Conservation (phyloP, 2,113 vertebrate species). For the Coptodon bakossiorum region DNA sequence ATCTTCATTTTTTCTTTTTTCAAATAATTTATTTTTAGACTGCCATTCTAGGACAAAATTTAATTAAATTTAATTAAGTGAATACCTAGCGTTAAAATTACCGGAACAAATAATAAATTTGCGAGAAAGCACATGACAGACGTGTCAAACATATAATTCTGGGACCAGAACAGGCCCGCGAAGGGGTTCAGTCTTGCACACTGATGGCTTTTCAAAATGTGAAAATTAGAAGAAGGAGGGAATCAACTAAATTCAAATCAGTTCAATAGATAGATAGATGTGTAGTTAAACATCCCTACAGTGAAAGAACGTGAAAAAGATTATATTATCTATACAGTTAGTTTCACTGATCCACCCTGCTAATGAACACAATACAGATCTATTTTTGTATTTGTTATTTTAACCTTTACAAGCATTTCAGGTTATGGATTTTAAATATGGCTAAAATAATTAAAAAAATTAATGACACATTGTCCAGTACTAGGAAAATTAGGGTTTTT, state of each 20-base stretch:
- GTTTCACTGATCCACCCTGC: not conserved
- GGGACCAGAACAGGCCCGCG: not conserved
- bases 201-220: not conserved
- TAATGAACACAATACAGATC: not conserved
- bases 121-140: not conserved
- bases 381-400: not conserved
- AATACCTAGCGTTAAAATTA: not conserved
- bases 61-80: not conserved
- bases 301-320: not conserved
- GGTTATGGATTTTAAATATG: not conserved
- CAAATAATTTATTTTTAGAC: not conserved
- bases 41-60: not conserved
- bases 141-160: not conserved
- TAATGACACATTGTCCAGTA: not conserved
- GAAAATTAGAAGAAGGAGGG: not conserved
- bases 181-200: not conserved
- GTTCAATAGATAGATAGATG: not conserved
- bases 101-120: not conserved
- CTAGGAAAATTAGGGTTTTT: not conserved
- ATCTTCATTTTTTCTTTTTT: not conserved
- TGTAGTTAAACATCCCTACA: not conserved
- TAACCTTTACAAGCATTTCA: not conserved
- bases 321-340: not conserved
- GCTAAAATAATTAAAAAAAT: accelerated
- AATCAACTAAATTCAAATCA: not conserved